Conservation (phyloP, 2,888 invertebrate genomes). For the Aelia acuminata region DNA sequence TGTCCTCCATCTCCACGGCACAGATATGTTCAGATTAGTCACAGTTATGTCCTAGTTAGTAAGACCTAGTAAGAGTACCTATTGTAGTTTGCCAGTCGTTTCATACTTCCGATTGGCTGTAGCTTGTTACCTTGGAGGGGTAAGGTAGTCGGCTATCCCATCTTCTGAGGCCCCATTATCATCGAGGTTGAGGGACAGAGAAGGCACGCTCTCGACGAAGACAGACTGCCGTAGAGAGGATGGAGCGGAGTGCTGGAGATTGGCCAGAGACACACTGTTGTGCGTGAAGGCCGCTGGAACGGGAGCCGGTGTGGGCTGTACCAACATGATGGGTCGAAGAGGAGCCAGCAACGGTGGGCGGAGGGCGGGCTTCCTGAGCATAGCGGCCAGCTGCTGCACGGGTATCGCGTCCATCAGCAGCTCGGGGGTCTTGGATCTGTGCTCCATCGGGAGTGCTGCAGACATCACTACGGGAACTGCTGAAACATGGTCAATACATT, state of each 20-base stretch:
- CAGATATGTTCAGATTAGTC: too few species aligned
- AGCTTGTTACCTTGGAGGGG: conserved; percentile 63
- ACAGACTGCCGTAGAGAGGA: conserved; percentile 41
- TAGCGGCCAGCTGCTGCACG: background rate
- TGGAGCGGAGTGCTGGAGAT: background rate
- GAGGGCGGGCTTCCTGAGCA: conserved; percentile 12
- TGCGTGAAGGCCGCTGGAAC: conserved; percentile 20
- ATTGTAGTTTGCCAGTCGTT: too few species aligned
- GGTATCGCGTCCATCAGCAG: background rate
- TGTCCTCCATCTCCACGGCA: too few species aligned
- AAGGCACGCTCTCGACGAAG: conserved; percentile 65
- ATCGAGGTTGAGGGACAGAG: conserved; percentile 62
- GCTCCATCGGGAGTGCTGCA: conserved; percentile 24
- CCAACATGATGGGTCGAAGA: background rate
- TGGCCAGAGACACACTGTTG: background rate
- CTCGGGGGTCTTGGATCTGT: background rate
- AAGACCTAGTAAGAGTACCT: too few species aligned
- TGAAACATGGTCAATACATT: background rate
- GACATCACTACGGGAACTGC: background rate
- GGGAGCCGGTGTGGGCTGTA: background rate
- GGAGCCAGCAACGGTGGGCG: background rate
- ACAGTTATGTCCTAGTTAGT: too few species aligned
- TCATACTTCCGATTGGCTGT: conserved; percentile 61
- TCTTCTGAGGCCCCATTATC: conserved; percentile 15
- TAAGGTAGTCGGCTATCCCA: conserved; percentile 62